Evolutionary conservation across 2,113 vertebrate species (phyloP).

Genomic region (Dunckerocampus dactyliophorus): DNA sequence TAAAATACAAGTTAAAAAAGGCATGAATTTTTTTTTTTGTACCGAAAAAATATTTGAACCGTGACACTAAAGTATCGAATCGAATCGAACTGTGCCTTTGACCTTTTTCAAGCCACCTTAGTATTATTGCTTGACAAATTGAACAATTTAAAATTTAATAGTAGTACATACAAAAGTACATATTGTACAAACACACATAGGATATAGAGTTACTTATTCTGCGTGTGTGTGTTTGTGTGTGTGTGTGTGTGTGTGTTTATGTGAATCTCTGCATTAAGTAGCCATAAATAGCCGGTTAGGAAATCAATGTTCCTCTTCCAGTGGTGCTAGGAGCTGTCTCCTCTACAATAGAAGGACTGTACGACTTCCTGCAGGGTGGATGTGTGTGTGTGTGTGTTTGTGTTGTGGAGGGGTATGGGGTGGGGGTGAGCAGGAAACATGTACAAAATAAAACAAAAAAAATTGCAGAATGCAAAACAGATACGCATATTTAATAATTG

Average conservation of each 20-base stretch:
- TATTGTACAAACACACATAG: not conserved
- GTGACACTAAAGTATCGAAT: too few relatives aligned
- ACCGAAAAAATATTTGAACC: too few relatives aligned
- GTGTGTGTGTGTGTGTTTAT: conserved; percentile 13
- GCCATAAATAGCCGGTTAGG: conserved; percentile 56
- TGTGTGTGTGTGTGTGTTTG: conserved; percentile 18
- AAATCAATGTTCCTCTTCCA: conserved; percentile 60
- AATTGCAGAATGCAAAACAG: not conserved
- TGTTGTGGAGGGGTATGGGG: not conserved
- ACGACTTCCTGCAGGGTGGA: conserved; percentile 49
- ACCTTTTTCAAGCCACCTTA: conserved; percentile 5
- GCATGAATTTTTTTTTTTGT: too few relatives aligned
- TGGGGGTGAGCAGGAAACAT: not conserved
- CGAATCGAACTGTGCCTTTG: conserved; percentile 13
- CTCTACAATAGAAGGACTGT: conserved; percentile 61
- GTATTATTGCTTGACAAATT: conserved; percentile 8
- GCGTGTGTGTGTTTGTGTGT: not conserved
- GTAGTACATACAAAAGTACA: not conserved
- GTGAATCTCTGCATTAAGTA: conserved; percentile 43
- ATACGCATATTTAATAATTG: not conserved
- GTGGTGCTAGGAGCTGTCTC: conserved; percentile 59
- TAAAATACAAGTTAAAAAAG: too few relatives aligned
- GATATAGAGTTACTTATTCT: not conserved
- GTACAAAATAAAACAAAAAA: too few relatives aligned
- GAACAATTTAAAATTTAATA: not conserved